A percentile compares a stretch with the other conserved stretches of the same genome.
Evolutionary conservation across 2,888 invertebrate genomes (phyloP).

Genomic region (Cheilosia vernalis): DNA sequence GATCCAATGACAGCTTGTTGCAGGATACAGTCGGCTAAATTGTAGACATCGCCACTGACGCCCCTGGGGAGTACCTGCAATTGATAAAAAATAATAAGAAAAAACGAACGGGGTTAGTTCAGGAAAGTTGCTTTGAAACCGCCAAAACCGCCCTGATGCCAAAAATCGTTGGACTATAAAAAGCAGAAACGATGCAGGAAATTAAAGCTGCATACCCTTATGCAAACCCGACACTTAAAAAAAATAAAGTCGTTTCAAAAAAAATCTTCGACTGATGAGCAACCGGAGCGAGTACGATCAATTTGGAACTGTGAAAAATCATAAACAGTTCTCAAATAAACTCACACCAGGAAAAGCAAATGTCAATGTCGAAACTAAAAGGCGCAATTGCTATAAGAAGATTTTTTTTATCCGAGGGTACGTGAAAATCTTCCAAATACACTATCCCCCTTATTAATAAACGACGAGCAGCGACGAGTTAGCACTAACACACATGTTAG

Average conservation of each 20-base stretch:
- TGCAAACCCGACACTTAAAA: conserved; percentile 77
- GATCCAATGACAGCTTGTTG: conserved; percentile 97
- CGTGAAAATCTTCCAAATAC: no score
- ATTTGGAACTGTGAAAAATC: conserved; percentile 77
- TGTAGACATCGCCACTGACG: conserved; percentile 97
- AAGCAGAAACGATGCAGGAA: conserved; percentile 78
- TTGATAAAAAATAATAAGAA: background rate
- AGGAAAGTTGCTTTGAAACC: conserved; percentile 15
- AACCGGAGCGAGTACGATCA: conserved; percentile 87
- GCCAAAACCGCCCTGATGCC: background rate
- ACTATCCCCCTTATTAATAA: no score
- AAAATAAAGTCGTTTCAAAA: conserved; percentile 87
- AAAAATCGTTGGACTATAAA: conserved; percentile 79
- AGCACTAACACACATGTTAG: no score
- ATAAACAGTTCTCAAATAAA: background rate
- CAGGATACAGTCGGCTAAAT: conserved; percentile 95
- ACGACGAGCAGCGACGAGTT: no score
- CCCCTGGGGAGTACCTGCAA: conserved; percentile 90
- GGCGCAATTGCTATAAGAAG: no score
- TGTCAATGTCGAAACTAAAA: background rate
- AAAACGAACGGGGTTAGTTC: background rate
- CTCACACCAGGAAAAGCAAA: background rate
- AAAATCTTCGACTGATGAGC: conserved; percentile 92
- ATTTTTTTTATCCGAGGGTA: no score
- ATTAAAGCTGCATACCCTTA: conserved; percentile 82